Percentiles rank a stretch among this genome's conserved stretches.
Conservation (phyloP, 1,140 invertebrate species). For the Brachionus asplanchnoidis region DNA sequence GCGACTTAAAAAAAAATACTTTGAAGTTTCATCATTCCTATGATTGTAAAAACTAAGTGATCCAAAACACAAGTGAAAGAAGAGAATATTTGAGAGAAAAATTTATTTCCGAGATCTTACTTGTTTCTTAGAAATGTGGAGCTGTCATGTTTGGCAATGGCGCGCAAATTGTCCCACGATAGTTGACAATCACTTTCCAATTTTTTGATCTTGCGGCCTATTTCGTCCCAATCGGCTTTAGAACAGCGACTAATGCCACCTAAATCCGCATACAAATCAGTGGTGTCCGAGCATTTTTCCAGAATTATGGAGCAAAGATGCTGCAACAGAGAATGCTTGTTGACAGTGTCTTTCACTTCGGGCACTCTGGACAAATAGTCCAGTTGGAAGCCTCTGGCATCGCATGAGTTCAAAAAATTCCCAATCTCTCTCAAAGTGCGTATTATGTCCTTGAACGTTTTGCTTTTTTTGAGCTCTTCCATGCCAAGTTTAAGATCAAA, state of each 20-base stretch:
- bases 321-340: conserved; percentile 93
- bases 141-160: conserved; percentile 89
- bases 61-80: not conserved
- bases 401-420: conserved; percentile 90
- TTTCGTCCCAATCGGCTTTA: conserved; percentile 57
- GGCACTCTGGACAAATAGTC: conserved; percentile 96
- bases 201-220: conserved; percentile 68
- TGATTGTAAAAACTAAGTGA: not conserved
- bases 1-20: conserved; percentile 23
- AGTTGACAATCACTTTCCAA: conserved; percentile 92
- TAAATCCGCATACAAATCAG: conserved; percentile 94
- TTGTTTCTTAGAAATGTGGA: conserved; percentile 76
- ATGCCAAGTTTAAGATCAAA: conserved; percentile 96
- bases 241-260: conserved; percentile 63
- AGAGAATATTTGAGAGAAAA: not conserved
- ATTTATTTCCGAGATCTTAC: conserved; percentile 50
- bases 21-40: conserved; percentile 40
- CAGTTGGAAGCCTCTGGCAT: conserved; percentile 92
- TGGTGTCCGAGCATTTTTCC: conserved; percentile 83
- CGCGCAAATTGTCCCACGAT: conserved; percentile 92
- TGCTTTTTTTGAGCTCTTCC: conserved; percentile 69
- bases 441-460: conserved; percentile 88
- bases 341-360: conserved; percentile 97
- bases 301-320: conserved; percentile 95
- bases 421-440: conserved; percentile 87